Evolutionary conservation across 2,113 vertebrate genomes (phyloP), one percentile per base, ranked within the genome.

Genomic region (Loxodonta africana): DNA sequence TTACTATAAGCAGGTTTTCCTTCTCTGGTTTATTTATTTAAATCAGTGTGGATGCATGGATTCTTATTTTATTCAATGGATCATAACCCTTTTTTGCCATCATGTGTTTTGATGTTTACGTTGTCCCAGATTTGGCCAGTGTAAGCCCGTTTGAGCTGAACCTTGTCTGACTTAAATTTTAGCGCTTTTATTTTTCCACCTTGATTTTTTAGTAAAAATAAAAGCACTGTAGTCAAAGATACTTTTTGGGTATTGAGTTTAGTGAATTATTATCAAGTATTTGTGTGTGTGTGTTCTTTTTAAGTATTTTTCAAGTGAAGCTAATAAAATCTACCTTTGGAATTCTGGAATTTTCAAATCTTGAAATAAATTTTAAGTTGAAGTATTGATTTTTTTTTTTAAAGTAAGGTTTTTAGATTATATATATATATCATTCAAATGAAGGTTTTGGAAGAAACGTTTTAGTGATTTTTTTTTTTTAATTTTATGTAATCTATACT

Each of bases 271-370:
- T 90, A 90, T 46, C 90, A 85, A 67, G 25, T 51, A 63, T 46
- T 78, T 92, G 88, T 65, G 65, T 95, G 26, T 57, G 53, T 57
- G 53, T 57, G 41, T 69, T 93, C 53, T 71, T 92, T 53, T 74
- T 65, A 78, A 14, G 23, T 63, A 71, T 89, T 96, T 97, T 94
- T 91, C 73, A 88, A 74, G 60, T 94, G 51, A 91, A 85, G 84
- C 6, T 83, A 87, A 74, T 76, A 85, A 84, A 93, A 78, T 71
- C 20, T 82, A n/a, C n/a, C 83, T 94, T 89, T 73, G 33, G 46
- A 80, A 83, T 92, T 97, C 37, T 82, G 7, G 4, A 74, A 65
- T 96, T 94, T 94, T 96, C 81, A 92, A 10, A 15, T 95, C 84
- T 48, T 88, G 46, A 74, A 74, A 90, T 44, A 51, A 48, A 9